These are phyloP conservation scores for Thymallus thymallus DNA, from an alignment of 2,113 vertebrate species.

Conservation along the genomic window DNA sequence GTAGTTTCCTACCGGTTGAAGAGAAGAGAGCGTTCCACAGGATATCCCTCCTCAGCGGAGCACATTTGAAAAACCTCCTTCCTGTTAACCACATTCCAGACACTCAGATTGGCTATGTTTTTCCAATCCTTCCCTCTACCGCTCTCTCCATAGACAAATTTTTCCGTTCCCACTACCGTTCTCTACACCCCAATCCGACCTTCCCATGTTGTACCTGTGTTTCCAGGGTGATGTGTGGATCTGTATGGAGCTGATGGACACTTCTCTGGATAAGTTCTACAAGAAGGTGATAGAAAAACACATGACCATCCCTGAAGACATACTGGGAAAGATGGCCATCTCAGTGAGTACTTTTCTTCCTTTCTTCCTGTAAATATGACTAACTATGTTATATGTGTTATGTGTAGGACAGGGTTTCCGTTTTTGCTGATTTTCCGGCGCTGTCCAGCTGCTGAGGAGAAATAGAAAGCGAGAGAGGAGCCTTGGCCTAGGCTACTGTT, in stretches of 20 bases:
- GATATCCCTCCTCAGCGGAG: slow-evolving; percentile 43
- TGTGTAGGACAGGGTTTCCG: no score
- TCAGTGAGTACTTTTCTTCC: slow-evolving; percentile 78
- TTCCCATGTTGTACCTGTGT: slow-evolving; percentile 10
- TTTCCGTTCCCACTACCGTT: no score
- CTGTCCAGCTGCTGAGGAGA: no score
- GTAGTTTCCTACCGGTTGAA: slow-evolving; percentile 35
- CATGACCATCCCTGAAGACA: slow-evolving; percentile 90
- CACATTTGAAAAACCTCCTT: slow-evolving; percentile 29
- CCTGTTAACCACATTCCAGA: slow-evolving; percentile 43
- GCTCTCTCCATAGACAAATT: not conserved
- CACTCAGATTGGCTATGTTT: no score
- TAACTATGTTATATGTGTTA: no score
- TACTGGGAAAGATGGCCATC: slow-evolving; percentile 93
- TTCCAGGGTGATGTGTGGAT: slow-evolving; percentile 95
- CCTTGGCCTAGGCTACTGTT: no score
- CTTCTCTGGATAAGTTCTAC: slow-evolving; percentile 96
- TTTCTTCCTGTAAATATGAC: no score
- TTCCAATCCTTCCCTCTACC: not conserved
- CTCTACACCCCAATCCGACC: not conserved
- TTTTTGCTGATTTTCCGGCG: no score
- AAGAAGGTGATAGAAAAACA: slow-evolving; percentile 94
- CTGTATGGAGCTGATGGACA: slow-evolving; percentile 99
- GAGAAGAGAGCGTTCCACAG: slow-evolving; percentile 37
- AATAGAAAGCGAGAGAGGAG: no score